Evolutionary conservation across 1,140 invertebrate species (phyloP), one percentile per base, ranked within the genome.

Genomic region (Drosophila miranda): DNA sequence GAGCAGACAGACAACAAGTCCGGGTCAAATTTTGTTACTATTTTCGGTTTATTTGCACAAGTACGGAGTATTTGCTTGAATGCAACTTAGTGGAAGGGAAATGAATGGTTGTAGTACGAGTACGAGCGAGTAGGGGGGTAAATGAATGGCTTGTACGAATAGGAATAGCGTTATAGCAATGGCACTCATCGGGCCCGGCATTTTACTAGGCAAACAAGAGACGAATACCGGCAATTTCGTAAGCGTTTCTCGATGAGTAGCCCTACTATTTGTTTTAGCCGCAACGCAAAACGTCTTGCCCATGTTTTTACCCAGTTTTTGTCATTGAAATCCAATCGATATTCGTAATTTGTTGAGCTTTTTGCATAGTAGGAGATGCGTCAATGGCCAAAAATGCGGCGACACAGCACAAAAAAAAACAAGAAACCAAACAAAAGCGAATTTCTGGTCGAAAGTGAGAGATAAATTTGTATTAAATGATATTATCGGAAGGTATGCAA

Each of bases 351-450:
- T 74, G 41, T 55, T 60, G 43, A 54, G 51, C 71, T 73, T 61
- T 61, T 42, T 34, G 44, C 34, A 53, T 16, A 42, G 46, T n/a
- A 42, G 46, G 34, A 59, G 44, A 68, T 62, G 59, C 75, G 73
- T 80, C 78, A 80, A 59, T 67, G 53, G 28, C 28, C 67, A 76
- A 72, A 61, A 80, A 80, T 81, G 78, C 41, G 71, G 6, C 42
- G 52, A 16, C 34, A 42, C 48, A 19, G 26, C 34, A 34, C 34
- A 53, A 74, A 55, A 68, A 49, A 34, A 49, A 34, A 45, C 43
- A 59, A n/a, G 16, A 50, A 75, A 50, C n/a, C 38, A 44, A 23
- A 54, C 64, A 51, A 59, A 63, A 58, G 14, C 21, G 21, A 23
- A 58, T 63, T 30, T 63, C 21, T 58, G 54, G 43, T 19, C 34